A percentile compares a stretch with the other conserved stretches of the same genome.
Evolutionary conservation across 2,797 vertebrate genomes (phyloP).

Genomic region (Varecia variegata): DNA sequence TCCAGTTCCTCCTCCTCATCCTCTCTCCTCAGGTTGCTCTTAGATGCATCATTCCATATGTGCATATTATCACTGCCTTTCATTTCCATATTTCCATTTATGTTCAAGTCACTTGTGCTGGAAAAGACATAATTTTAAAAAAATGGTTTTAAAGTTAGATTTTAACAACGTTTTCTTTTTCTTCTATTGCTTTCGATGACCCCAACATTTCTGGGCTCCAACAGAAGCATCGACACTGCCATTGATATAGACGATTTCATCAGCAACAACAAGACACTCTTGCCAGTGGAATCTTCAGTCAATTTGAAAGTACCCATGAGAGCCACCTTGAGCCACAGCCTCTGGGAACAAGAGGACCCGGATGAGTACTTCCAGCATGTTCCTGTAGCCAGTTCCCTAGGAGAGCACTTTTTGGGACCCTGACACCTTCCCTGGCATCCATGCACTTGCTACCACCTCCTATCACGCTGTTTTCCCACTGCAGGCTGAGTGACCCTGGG

Average conservation of each 20-base stretch:
- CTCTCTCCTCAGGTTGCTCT: neutral
- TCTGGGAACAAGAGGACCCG: slow-evolving; percentile 74
- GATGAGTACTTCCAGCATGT: neutral
- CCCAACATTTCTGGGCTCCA: neutral
- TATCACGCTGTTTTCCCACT: neutral
- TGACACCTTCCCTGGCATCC: neutral
- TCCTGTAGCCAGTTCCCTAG: slow-evolving; percentile 56
- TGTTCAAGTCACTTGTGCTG: neutral
- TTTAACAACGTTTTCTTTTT: slow-evolving; percentile 27
- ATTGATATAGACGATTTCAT: neutral
- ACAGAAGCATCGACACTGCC: slow-evolving; percentile 5
- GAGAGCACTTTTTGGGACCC: slow-evolving; percentile 61
- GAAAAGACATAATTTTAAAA: neutral
- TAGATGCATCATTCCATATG: neutral
- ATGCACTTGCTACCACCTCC: neutral
- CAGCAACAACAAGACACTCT: neutral
- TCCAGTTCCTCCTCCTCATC: neutral
- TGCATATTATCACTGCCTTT: neutral
- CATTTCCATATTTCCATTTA: neutral
- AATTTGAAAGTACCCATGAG: slow-evolving; percentile 41
- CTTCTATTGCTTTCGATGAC: slow-evolving; percentile 4
- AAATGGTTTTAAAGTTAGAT: neutral
- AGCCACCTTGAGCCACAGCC: slow-evolving; percentile 56
- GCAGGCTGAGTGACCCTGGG: neutral
- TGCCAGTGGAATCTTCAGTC: neutral